A percentile compares a stretch with the other conserved stretches of the same genome.
These are phyloP conservation scores for Pteropus alecto DNA, from an alignment of 2,113 vertebrate genomes.

Conservation along the genomic window DNA sequence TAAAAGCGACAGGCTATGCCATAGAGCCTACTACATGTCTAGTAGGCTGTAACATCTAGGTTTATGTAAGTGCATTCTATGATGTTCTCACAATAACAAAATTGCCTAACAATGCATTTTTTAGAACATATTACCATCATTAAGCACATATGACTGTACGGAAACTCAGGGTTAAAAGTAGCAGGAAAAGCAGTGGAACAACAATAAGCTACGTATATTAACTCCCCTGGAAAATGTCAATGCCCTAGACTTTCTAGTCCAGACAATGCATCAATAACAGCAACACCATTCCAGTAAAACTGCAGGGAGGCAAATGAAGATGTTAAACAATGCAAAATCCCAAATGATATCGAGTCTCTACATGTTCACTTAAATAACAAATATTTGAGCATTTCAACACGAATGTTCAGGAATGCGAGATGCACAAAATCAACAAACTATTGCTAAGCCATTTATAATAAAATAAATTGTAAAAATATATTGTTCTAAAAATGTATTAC, in stretches of 20 bases:
- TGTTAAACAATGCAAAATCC: conserved; percentile 82
- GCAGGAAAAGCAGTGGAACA: conserved; percentile 43
- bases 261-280: conserved; percentile 73
- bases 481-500: conserved; percentile 60
- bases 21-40: background rate
- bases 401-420: conserved; percentile 55
- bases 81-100: background rate
- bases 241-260: conserved; percentile 73
- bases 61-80: background rate
- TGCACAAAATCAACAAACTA: conserved; percentile 71
- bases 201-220: conserved; percentile 64
- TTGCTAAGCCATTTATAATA: conserved; percentile 78
- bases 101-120: background rate
- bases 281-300: conserved; percentile 66
- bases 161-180: conserved; percentile 61
- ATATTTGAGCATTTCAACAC: conserved; percentile 77
- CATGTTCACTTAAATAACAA: conserved; percentile 82
- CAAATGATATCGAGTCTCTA: conserved; percentile 77
- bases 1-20: background rate
- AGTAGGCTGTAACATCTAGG: background rate
- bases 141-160: background rate
- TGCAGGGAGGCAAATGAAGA: conserved; percentile 79
- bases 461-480: conserved; percentile 72
- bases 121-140: background rate
- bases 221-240: conserved; percentile 70